Base-by-base conservation (phyloP, 2,888 invertebrate species). In the Isoperla grammatica region DNA sequence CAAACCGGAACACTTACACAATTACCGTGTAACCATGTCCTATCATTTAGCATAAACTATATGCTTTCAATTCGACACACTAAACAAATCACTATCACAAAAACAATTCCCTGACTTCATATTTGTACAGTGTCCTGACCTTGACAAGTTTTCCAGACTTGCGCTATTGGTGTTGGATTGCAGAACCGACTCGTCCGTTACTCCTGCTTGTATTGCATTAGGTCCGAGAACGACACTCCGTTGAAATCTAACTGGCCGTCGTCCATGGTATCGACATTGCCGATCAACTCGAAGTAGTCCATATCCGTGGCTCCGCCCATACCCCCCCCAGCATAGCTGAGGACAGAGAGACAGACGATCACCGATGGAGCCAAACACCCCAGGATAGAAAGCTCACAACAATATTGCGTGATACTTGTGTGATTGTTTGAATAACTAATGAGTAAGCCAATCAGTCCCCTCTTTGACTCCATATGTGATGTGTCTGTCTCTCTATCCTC, bases 201-300 rank as follows among this genome's bases (percentile, higher is more conserved):
- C 29, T 29, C 29, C 29, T 29, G 29, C 29, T 29, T 29, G 29
- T 29, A 29, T 8, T 29, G 29, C 29, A 29, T 29, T 29, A 29
- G 29, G 29, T 29, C 29, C 29, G 29, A 29, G 29, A 29, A 29
- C n/a, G n/a, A n/a, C 4, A 29, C 29, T 39, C 60, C 57, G 55
- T 61, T 64, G 55, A 65, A 57, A 60, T 65, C 65, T 15, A 65
- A 37, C 15, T 55, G 59, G 39, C 55, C 64, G 57, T 67, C 68
- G 43, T 67, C 67, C 35, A 65, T 63, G 9, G 60, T 56, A 35
- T 67, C 68, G 23, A 61, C 61, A 23, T 42, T 42, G 46, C 65
- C 63, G 50, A 68, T 63, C 12, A 67, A 50, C 19, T 67, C 67
- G 15, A 63, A 48, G 60, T 67, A 67, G 62, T 68, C 68, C 62